Evolutionary conservation across 2,888 invertebrate species (phyloP), one percentile per base, ranked within the genome.

Genomic region (Neoscelio sp.): DNA sequence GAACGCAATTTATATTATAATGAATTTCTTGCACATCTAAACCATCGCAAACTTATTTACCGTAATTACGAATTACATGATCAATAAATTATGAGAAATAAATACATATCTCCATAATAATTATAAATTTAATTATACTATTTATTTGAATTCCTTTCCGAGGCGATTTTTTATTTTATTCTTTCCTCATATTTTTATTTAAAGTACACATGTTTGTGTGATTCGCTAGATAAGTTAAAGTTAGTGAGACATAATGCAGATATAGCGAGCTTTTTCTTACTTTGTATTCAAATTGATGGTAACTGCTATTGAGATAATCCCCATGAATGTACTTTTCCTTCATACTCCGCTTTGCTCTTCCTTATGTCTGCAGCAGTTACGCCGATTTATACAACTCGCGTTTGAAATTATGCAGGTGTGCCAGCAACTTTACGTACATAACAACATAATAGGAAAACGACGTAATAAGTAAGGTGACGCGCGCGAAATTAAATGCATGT

Each of bases 301-400:
- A 80, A 83, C 73, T 65, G 77, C 78, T 70, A 75, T 75, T 58
- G 70, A 78, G 82, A 85, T 85, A 85, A 83, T n/a, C n/a, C 81
- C 64, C 64, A 38, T 79, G 67, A 78, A 82, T 81, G 82, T 81
- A 83, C 81, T 17, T 82, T 82, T 82, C 79, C 70, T 74, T 46
- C 68, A 46, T 54, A 48, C 46, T 28, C n/a, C 46, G 46, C 30
- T 28, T 2, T 10, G 15, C 35, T 56, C 62, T 58, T 44, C 33
- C 54, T 44, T 65, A 28, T 46, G 58, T 50, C 28, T 70, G 38
- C 20, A 18, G 18, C 12, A n/a, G 56, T 15, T 56, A 6, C 17
- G 15, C 42, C 52, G 46, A 73, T 73, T 62, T 44, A 64, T 35
- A 54, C 20, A 23, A 48, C 28, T 44, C 62, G 42, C 30, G 26